Conservation (phyloP, 2,113 vertebrate species). For the Thamnophis sirtalis region DNA sequence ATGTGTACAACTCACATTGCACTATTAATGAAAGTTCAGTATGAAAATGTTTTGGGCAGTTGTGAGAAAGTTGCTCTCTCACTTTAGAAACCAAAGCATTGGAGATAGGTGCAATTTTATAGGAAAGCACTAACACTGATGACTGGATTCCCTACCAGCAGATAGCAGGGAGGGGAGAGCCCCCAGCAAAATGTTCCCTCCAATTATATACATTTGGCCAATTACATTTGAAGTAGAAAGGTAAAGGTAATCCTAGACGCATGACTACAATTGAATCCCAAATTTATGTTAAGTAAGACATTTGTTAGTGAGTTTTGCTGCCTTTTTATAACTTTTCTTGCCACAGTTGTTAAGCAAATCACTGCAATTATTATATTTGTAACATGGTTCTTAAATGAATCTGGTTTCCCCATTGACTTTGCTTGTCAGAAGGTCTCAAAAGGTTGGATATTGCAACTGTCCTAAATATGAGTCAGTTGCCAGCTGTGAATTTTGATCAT, state of each 20-base stretch:
- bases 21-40: neutral
- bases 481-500: too few species aligned
- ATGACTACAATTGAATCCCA: too few species aligned
- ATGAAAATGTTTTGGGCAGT: neutral
- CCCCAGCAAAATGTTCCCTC: neutral
- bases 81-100: neutral
- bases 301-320: too few species aligned
- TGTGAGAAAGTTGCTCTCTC: neutral
- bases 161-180: neutral
- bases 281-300: too few species aligned
- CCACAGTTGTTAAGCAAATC: too few species aligned
- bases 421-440: too few species aligned
- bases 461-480: too few species aligned
- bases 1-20: neutral
- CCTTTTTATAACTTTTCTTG: too few species aligned
- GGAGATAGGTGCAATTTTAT: neutral
- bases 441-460: too few species aligned
- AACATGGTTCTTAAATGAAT: too few species aligned
- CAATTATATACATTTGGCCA: neutral
- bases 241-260: neutral
- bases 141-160: neutral
- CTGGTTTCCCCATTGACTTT: too few species aligned
- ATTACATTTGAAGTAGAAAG: neutral
- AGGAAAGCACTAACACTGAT: neutral
- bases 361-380: too few species aligned